Percentiles rank a stretch among this genome's conserved stretches.
Conservation (phyloP, 2,797 vertebrate species). For the Podargus strigoides region DNA sequence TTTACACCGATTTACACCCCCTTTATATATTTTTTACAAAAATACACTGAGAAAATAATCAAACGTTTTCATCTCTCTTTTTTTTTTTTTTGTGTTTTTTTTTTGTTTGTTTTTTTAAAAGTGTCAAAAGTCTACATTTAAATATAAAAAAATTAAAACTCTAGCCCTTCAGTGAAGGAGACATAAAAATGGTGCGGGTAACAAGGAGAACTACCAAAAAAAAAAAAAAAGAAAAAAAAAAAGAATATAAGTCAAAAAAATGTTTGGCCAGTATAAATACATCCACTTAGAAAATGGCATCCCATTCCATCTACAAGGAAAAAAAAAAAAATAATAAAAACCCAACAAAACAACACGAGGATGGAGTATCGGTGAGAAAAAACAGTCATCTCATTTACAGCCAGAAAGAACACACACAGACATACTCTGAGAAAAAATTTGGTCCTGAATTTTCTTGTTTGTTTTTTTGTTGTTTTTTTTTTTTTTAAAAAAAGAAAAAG, state of each 20-base stretch:
- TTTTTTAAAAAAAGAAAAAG: slow-evolving; percentile 79
- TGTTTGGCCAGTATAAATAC: slow-evolving; percentile 99
- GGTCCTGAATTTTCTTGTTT: slow-evolving; percentile 93
- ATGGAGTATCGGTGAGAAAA: slow-evolving; percentile 86
- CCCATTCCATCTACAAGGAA: slow-evolving; percentile 93
- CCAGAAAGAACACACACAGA: slow-evolving; percentile 81
- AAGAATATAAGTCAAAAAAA: slow-evolving; percentile 79
- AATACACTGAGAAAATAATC: slow-evolving; percentile 99
- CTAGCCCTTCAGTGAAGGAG: slow-evolving; percentile 99
- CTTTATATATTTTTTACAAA: slow-evolving; percentile 99
- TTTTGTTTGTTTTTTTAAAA: slow-evolving; percentile 84
- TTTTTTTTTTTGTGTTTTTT: slow-evolving; percentile 73
- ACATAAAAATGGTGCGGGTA: slow-evolving; percentile 92
- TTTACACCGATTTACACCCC: slow-evolving; percentile 96
- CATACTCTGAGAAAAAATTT: slow-evolving; percentile 90
- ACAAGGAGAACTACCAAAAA: slow-evolving; percentile 85
- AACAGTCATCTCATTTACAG: slow-evolving; percentile 86
- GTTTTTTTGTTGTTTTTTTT: slow-evolving; percentile 69
- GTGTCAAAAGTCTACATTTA: slow-evolving; percentile 99
- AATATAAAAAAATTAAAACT: slow-evolving; percentile 99
- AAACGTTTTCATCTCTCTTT: slow-evolving; percentile 97
- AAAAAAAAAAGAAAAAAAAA: neutral
- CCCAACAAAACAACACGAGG: slow-evolving; percentile 80
- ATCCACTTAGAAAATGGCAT: slow-evolving; percentile 99
- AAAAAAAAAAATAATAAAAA: neutral